Evolutionary conservation across 2,797 vertebrate genomes (phyloP).

Genomic region (Oryzias dopingdopingensis): DNA sequence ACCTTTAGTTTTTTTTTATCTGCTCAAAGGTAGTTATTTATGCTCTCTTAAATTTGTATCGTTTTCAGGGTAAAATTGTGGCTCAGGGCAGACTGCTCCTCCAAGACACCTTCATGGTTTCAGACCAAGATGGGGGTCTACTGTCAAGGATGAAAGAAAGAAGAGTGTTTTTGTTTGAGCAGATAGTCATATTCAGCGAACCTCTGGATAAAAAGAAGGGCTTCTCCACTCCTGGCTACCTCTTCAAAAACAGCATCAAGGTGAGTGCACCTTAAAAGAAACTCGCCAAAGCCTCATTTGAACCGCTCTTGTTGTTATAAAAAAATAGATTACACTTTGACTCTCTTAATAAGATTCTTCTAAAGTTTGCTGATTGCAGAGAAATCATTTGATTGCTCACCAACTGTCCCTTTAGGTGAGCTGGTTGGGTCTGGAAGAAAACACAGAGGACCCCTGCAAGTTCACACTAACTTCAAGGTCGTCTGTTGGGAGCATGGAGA

Average conservation of each 20-base stretch:
- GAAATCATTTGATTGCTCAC: background rate
- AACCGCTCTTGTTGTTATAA: background rate
- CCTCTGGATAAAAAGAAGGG: conserved; percentile 98
- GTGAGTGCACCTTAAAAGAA: conserved; percentile 55
- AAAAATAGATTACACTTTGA: background rate
- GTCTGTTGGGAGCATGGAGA: conserved; percentile 84
- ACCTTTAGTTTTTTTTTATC: background rate
- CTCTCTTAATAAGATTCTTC: background rate
- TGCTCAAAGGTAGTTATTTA: background rate
- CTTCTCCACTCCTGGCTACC: conserved; percentile 94
- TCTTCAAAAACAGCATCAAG: conserved; percentile 98
- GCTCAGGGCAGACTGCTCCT: conserved; percentile 95
- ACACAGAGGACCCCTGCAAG: conserved; percentile 94
- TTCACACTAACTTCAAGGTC: conserved; percentile 93
- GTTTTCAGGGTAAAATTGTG: conserved; percentile 92
- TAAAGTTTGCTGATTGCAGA: background rate
- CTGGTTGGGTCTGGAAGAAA: conserved; percentile 95
- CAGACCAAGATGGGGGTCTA: conserved; percentile 91
- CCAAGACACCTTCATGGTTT: conserved; percentile 96
- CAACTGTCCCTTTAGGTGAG: conserved; percentile 81
- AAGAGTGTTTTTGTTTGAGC: conserved; percentile 96
- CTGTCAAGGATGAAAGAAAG: conserved; percentile 95
- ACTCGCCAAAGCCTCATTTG: background rate
- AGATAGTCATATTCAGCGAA: conserved; percentile 98
- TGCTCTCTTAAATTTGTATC: background rate